Percentiles rank a stretch among this genome's conserved stretches.
Evolutionary conservation across 2,888 invertebrate genomes (phyloP).

Genomic region (Amblyjoppa fuscipennis): DNA sequence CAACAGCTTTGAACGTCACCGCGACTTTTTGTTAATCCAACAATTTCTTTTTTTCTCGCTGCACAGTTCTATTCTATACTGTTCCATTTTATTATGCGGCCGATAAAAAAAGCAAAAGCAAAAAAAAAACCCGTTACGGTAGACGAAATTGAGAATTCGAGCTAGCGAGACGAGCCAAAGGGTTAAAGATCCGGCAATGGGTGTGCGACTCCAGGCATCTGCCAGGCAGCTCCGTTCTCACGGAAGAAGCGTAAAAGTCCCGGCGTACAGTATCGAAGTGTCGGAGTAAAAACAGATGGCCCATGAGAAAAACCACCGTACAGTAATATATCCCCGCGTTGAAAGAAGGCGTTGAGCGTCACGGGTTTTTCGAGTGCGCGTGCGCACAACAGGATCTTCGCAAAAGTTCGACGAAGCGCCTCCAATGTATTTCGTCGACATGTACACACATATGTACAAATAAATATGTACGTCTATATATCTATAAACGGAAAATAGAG

Average conservation of each 20-base stretch:
- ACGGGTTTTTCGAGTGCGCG: conserved; percentile 17
- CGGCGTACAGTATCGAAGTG: conserved; percentile 13
- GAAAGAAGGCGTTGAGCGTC: conserved; percentile 31
- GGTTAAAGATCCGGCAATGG: conserved; percentile 19
- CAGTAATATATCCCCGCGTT: neutral
- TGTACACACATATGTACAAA: no score
- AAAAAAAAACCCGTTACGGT: neutral
- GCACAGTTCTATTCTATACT: no score
- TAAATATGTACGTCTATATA: neutral
- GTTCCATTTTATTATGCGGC: neutral
- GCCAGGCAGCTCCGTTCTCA: conserved; percentile 40
- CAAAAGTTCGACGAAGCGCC: conserved; percentile 24
- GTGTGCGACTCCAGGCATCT: conserved; percentile 16
- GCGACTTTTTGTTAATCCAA: no score
- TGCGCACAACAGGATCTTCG: conserved; percentile 40
- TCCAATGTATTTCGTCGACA: conserved; percentile 11
- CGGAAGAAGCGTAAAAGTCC: conserved; percentile 21
- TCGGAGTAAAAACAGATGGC: conserved; percentile 45
- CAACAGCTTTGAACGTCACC: no score
- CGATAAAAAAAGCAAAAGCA: neutral
- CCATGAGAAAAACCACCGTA: conserved; percentile 9
- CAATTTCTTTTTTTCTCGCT: no score
- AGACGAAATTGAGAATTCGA: neutral
- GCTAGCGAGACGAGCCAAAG: neutral
- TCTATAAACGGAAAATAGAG: conserved; percentile 56